A percentile compares a stretch with the other conserved stretches of the same genome.
Evolutionary conservation across 2,113 vertebrate species (phyloP).

Genomic region (Oncorhynchus mykiss): DNA sequence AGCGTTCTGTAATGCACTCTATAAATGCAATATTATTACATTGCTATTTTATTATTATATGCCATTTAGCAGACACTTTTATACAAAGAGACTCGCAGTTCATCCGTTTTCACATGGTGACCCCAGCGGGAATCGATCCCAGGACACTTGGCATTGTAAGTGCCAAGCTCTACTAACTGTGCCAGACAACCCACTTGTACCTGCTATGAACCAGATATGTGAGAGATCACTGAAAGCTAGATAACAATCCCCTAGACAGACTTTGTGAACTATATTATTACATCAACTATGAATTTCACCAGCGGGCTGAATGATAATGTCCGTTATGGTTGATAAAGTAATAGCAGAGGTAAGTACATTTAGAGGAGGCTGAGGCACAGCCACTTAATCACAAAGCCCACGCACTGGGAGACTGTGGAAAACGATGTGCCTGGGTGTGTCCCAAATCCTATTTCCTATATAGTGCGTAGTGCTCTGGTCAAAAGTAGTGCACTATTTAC

Average conservation of each 20-base stretch:
- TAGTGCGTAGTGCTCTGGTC: too few species aligned
- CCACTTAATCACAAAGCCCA: not conserved
- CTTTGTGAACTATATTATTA: not conserved
- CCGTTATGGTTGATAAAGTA: conserved; percentile 45
- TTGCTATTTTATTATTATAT: too few species aligned
- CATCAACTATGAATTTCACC: not conserved
- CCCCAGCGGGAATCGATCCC: too few species aligned
- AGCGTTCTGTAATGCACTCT: too few species aligned
- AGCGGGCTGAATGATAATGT: conserved; percentile 41
- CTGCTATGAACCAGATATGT: conserved; percentile 29
- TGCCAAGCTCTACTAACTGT: too few species aligned
- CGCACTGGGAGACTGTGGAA: not conserved
- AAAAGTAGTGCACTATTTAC: too few species aligned
- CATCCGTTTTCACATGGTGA: too few species aligned
- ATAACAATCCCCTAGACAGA: conserved; percentile 7
- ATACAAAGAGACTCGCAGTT: too few species aligned
- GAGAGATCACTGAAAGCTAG: conserved; percentile 23
- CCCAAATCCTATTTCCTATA: too few species aligned
- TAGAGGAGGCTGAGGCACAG: not conserved
- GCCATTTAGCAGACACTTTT: too few species aligned
- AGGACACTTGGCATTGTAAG: too few species aligned
- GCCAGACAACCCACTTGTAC: not conserved
- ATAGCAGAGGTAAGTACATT: conserved; percentile 36
- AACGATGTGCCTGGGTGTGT: not conserved
- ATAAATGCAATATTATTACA: too few species aligned